A percentile compares a stretch with the other conserved stretches of the same genome.
Evolutionary conservation across 2,888 invertebrate species (phyloP).

Genomic region (Drosophila barbarae): DNA sequence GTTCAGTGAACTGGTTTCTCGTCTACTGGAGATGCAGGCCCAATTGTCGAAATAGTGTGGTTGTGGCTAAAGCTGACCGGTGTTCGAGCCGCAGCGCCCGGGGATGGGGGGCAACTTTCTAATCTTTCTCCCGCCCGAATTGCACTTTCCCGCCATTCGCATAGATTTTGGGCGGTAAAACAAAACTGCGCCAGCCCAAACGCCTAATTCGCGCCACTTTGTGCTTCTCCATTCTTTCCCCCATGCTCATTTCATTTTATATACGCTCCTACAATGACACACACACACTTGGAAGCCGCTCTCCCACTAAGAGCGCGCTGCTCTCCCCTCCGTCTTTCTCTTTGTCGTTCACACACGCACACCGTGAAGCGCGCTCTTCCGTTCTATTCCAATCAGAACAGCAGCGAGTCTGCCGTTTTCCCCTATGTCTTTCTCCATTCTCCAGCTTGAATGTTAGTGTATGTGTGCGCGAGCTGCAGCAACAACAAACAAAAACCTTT

Average conservation of each 20-base stretch:
- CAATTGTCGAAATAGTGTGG: neutral
- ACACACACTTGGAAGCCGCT: constrained; percentile 39
- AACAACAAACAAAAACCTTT: constrained; percentile 52
- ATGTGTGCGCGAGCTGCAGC: constrained; percentile 36
- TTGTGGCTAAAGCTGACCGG: neutral
- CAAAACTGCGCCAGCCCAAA: constrained; percentile 70
- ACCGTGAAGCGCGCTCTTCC: constrained; percentile 56
- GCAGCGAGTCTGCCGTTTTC: constrained; percentile 58
- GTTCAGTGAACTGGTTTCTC: constrained; percentile 30
- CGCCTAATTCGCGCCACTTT: constrained; percentile 74
- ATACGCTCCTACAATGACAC: constrained; percentile 43
- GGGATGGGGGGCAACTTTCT: constrained; percentile 17
- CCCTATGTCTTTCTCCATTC: constrained; percentile 49
- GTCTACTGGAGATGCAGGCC: neutral
- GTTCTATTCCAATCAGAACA: constrained; percentile 66
- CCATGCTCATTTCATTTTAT: constrained; percentile 43
- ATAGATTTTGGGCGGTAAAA: constrained; percentile 73
- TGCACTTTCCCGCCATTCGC: constrained; percentile 69
- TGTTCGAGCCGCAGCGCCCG: neutral
- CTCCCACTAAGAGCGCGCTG: constrained; percentile 30
- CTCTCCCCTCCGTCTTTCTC: constrained; percentile 12
- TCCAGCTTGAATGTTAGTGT: constrained; percentile 8
- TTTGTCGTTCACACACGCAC: constrained; percentile 37
- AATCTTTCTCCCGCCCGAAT: constrained; percentile 54
- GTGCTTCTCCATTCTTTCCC: constrained; percentile 49